These are phyloP conservation scores for Chironomus tentans DNA, from an alignment of 2,888 invertebrate species.

Conservation along the genomic window DNA sequence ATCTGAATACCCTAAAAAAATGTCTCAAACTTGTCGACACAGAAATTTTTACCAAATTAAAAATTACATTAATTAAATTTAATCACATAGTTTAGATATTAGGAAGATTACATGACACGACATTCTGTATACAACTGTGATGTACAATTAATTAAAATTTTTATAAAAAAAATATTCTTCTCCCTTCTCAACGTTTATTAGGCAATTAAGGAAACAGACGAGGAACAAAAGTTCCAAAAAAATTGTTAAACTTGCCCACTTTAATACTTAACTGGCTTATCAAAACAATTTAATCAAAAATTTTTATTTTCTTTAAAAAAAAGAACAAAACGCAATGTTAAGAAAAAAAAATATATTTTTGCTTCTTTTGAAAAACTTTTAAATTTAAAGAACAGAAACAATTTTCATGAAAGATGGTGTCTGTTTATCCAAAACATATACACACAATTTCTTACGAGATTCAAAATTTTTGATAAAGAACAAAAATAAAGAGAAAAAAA, in stretches of 20 bases:
- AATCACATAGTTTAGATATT: too few species aligned
- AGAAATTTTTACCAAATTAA: too few species aligned
- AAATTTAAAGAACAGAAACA: not conserved
- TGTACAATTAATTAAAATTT: too few species aligned
- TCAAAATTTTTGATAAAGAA: constrained; percentile 4
- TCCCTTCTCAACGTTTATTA: not conserved
- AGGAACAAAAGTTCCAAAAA: not conserved
- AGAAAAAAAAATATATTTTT: too few species aligned
- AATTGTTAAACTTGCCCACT: not conserved
- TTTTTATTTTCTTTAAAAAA: not conserved
- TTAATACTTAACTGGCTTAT: not conserved
- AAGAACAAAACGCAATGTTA: too few species aligned
- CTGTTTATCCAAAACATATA: not conserved
- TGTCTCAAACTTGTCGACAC: too few species aligned
- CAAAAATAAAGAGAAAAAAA: not conserved
- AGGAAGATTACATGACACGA: too few species aligned
- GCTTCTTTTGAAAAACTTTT: too few species aligned
- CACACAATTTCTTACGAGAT: not conserved
- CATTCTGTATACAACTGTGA: too few species aligned
- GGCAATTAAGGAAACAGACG: not conserved
- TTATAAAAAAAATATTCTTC: not conserved
- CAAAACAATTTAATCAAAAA: not conserved
- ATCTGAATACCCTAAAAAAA: too few species aligned
- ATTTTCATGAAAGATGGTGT: not conserved
- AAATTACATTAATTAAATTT: too few species aligned